Evolutionary conservation across 1,140 invertebrate genomes (phyloP).

Genomic region (Drosophila miranda): DNA sequence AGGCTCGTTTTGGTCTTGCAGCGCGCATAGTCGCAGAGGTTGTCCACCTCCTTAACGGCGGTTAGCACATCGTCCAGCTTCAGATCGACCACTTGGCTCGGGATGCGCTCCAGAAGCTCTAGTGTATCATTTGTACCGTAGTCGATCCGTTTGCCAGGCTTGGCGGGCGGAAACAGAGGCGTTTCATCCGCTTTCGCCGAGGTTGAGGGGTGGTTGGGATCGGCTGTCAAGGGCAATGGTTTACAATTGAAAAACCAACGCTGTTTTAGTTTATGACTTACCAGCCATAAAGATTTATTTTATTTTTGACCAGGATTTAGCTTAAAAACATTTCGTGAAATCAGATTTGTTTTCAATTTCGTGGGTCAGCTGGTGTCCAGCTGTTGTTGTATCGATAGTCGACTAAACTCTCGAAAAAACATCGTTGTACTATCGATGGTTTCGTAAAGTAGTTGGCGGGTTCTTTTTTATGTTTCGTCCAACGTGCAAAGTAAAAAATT

Average conservation of each 20-base stretch:
- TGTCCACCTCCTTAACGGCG: conserved; percentile 76
- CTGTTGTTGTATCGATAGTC: not conserved
- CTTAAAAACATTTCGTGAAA: not conserved
- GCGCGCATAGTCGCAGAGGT: conserved; percentile 67
- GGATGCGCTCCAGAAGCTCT: conserved; percentile 72
- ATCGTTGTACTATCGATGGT: not conserved
- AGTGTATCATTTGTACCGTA: conserved; percentile 80
- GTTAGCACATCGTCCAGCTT: conserved; percentile 76
- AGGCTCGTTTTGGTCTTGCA: conserved; percentile 78
- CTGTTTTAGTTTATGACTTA: conserved; percentile 1
- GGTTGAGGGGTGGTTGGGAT: conserved; percentile 35
- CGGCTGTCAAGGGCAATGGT: not conserved
- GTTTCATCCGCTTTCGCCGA: conserved; percentile 26
- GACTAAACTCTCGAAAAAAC: not conserved
- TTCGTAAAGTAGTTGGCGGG: no score
- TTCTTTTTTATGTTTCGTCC: no score
- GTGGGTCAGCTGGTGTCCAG: no score
- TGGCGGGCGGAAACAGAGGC: conserved; percentile 61
- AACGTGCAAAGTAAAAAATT: no score
- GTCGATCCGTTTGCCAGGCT: conserved; percentile 55
- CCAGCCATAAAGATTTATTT: conserved; percentile 45
- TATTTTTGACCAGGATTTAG: not conserved
- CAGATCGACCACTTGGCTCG: conserved; percentile 69
- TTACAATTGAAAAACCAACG: not conserved
- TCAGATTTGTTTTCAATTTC: no score